phyloP scores from a whole-genome alignment of 2,888 invertebrate genomes.

The Melieria picta region DNA sequence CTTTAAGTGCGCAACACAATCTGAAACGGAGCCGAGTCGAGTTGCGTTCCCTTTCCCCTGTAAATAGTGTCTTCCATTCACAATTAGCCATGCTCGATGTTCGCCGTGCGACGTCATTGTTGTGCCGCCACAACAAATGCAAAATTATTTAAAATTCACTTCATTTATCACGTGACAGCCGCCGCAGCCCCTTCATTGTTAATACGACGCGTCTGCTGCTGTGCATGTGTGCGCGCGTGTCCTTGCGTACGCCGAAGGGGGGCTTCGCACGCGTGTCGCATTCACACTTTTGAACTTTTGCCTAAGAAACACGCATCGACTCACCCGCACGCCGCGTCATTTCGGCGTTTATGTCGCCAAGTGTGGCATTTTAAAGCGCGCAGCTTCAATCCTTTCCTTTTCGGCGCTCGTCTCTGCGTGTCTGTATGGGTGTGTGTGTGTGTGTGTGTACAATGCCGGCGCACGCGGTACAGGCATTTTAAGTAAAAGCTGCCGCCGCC shows the following conservation, averaged over 20 bases:
- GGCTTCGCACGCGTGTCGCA: no score
- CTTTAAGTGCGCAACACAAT: no score
- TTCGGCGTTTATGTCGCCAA: no score
- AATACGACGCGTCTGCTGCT: not conserved
- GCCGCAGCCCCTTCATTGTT: no score
- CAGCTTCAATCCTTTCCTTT: conserved; percentile 43
- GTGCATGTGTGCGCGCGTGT: not conserved
- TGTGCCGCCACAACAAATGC: conserved; percentile 39
- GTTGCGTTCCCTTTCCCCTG: no score
- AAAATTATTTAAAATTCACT: conserved; percentile 37
- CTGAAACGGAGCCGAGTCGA: no score
- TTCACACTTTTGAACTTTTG: no score
- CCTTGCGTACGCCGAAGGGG: not conserved
- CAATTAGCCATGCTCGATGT: not conserved
- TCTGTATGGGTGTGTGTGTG: conserved; percentile 19
- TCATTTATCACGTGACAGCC: not conserved
- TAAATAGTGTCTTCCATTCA: no score
- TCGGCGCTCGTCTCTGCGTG: conserved; percentile 24
- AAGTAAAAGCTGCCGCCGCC: conserved; percentile 44
- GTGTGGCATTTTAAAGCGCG: conserved; percentile 39
- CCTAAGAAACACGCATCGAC: no score
- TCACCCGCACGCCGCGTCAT: no score
- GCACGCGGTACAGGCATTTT: conserved; percentile 44
- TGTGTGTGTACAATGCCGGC: conserved; percentile 10
- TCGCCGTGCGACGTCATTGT: conserved; percentile 17